Conservation (phyloP, 2,888 invertebrate species). For the Luperina testacea region DNA sequence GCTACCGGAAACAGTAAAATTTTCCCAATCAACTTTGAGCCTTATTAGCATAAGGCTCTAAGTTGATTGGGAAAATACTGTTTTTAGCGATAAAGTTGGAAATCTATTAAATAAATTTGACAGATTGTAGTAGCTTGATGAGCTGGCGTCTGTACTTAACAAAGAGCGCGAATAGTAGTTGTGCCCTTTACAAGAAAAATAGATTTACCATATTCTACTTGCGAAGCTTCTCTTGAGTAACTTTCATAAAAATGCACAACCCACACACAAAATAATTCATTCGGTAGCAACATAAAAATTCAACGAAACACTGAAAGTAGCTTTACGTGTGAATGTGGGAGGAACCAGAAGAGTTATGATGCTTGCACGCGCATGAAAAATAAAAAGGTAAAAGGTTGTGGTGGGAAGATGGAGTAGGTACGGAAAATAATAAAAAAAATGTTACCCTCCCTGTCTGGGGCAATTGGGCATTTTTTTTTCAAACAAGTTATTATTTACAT, state of each 20-base stretch:
- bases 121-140: too few species aligned
- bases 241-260: background rate
- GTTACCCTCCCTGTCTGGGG: background rate
- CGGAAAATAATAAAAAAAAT: background rate
- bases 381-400: background rate
- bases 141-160: too few species aligned
- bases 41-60: too few species aligned
- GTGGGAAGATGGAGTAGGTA: background rate
- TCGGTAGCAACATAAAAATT: slow-evolving; percentile 7
- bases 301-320: slow-evolving; percentile 8
- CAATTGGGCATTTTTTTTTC: background rate
- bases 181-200: too few species aligned
- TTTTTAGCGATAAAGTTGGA: too few species aligned
- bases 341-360: slow-evolving; percentile 10
- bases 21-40: too few species aligned
- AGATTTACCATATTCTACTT: too few species aligned
- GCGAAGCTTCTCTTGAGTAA: background rate
- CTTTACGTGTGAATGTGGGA: slow-evolving; percentile 1
- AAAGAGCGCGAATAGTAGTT: background rate
- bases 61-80: too few species aligned
- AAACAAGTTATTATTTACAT: too few species aligned
- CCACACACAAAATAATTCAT: slow-evolving; percentile 5
- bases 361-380: slow-evolving; percentile 11
- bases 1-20: too few species aligned
- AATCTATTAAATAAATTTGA: too few species aligned